Evolutionary conservation across 2,797 vertebrate species (phyloP).

Genomic region (Acanthopagrus latus): DNA sequence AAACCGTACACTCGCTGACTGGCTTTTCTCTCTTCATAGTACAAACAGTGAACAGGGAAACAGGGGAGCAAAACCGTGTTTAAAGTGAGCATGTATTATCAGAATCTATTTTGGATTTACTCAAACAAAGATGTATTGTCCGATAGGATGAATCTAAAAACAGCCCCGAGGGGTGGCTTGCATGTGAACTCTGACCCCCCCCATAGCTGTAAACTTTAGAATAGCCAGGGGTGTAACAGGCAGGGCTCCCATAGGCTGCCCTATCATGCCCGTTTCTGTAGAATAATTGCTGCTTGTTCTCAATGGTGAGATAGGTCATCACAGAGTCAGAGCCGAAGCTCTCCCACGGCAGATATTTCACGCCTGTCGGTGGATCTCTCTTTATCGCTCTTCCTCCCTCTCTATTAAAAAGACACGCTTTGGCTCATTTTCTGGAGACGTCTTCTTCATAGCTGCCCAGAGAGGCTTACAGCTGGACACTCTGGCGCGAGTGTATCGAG

Average conservation of each 20-base stretch:
- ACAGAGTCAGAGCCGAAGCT: conserved; percentile 60
- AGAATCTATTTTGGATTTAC: conserved; percentile 23
- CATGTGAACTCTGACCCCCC: conserved; percentile 71
- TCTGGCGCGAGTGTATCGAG: conserved; percentile 32
- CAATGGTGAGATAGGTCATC: conserved; percentile 78
- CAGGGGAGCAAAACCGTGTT: conserved; percentile 28
- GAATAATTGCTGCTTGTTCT: conserved; percentile 84
- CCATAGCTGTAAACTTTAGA: conserved; percentile 55
- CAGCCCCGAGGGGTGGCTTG: conserved; percentile 42
- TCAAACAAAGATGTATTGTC: conserved; percentile 69
- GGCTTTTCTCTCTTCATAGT: conserved; percentile 25
- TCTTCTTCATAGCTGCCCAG: conserved; percentile 52
- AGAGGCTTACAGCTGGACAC: conserved; percentile 54
- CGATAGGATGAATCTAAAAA: conserved; percentile 53
- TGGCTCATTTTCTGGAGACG: conserved; percentile 54
- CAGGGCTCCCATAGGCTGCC: conserved; percentile 41
- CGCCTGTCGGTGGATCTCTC: conserved; percentile 71
- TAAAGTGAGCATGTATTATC: conserved; percentile 15
- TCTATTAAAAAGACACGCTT: conserved; percentile 76
- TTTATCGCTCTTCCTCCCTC: conserved; percentile 43
- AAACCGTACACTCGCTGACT: not conserved
- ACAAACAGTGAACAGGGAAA: conserved; percentile 50
- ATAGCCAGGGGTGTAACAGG: conserved; percentile 43
- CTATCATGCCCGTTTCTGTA: conserved; percentile 56
- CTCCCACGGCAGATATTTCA: conserved; percentile 79